These are phyloP conservation scores for Thaleichthys pacificus DNA, from an alignment of 2,797 vertebrate species.

Conservation along the genomic window DNA sequence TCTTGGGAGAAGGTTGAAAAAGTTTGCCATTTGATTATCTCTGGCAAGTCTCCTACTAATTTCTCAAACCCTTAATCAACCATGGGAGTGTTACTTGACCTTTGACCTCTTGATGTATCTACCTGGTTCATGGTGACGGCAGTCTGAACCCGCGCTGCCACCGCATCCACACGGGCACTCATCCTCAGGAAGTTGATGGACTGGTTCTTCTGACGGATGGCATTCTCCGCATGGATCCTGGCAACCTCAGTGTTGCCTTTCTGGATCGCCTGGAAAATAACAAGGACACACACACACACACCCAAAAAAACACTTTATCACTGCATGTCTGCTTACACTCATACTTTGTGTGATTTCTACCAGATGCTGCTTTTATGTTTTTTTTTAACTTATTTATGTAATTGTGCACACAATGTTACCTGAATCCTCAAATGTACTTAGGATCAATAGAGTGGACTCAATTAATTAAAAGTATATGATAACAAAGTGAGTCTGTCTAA, in stretches of 20 bases:
- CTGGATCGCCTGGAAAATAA: conserved; percentile 83
- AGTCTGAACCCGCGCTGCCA: conserved; percentile 89
- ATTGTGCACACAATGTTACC: not conserved
- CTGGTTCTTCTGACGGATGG: conserved; percentile 76
- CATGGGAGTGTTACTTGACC: not conserved
- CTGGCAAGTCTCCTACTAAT: no score
- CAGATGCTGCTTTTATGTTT: no score
- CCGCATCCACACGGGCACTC: conserved; percentile 92
- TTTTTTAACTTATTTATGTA: no score
- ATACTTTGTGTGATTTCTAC: no score
- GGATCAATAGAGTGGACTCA: not conserved
- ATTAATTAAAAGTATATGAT: no score
- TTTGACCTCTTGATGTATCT: not conserved
- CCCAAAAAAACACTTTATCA: not conserved
- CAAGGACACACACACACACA: not conserved
- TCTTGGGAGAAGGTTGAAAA: no score
- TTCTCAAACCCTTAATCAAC: no score
- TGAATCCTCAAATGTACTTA: not conserved
- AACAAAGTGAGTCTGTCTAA: not conserved
- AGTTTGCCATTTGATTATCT: no score
- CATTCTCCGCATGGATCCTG: conserved; percentile 87
- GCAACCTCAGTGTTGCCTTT: conserved; percentile 92
- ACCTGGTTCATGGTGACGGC: conserved; percentile 88
- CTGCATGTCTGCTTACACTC: no score
- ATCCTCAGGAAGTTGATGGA: conserved; percentile 90